Percentiles rank a stretch among this genome's conserved stretches.
phyloP scores from a whole-genome alignment of 2,888 invertebrate species.

The Argynnis bischoffii region DNA sequence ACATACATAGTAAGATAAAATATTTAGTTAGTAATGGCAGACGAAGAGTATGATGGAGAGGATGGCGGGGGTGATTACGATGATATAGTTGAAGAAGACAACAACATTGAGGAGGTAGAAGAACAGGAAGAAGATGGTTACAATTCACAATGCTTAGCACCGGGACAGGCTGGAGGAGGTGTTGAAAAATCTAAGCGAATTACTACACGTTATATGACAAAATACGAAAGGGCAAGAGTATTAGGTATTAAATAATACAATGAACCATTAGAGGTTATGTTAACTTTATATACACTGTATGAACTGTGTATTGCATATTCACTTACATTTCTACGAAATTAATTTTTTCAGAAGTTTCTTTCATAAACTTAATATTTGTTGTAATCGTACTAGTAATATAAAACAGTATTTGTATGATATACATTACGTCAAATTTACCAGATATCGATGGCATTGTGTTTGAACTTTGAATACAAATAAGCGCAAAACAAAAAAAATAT shows the following conservation, averaged over 20 bases:
- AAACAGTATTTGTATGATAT: too few relatives aligned
- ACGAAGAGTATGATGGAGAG: conserved; percentile 93
- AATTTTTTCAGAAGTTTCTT: too few relatives aligned
- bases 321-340: too few relatives aligned
- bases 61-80: conserved; percentile 93
- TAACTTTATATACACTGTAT: neutral
- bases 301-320: too few relatives aligned
- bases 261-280: conserved; percentile 31
- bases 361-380: too few relatives aligned
- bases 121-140: conserved; percentile 94
- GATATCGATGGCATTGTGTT: too few relatives aligned
- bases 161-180: conserved; percentile 90
- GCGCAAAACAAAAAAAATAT: too few relatives aligned
- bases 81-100: conserved; percentile 92
- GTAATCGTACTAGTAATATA: neutral
- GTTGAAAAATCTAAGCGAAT: conserved; percentile 94
- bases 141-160: conserved; percentile 91
- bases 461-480: too few relatives aligned
- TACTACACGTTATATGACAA: conserved; percentile 99
- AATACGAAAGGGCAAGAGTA: conserved; percentile 83
- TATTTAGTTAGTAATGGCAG: conserved; percentile 84
- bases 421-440: neutral
- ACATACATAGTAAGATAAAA: neutral
- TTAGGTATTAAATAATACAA: conserved; percentile 51
- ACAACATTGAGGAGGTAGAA: conserved; percentile 93